phyloP scores from a whole-genome alignment of 2,797 vertebrate species.

The Coendou prehensilis region DNA sequence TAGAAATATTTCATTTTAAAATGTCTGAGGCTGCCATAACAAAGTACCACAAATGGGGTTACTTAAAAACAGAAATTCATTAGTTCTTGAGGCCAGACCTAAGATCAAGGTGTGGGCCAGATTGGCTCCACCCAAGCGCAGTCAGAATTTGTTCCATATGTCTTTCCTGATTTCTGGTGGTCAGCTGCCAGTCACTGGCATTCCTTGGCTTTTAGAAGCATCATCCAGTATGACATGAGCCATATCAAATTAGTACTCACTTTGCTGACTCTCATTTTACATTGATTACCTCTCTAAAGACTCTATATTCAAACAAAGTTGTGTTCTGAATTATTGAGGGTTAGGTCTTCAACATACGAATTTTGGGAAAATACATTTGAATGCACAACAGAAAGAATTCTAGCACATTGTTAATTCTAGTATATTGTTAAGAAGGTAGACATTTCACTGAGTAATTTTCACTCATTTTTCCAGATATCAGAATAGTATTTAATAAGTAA shows the following conservation, averaged over 20 bases:
- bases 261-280: not conserved
- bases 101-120: not conserved
- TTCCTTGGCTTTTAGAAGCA: not conserved
- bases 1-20: constrained; percentile 45
- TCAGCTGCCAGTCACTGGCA: not conserved
- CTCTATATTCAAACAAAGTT: not conserved
- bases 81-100: not conserved
- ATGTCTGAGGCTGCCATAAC: not conserved
- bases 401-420: not conserved
- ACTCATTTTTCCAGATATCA: not conserved
- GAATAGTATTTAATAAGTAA: not conserved
- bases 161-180: not conserved
- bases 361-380: not conserved
- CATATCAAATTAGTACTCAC: not conserved
- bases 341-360: not conserved
- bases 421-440: not conserved
- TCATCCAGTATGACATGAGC: not conserved
- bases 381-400: not conserved
- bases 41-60: not conserved
- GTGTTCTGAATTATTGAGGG: not conserved
- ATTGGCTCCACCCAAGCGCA: not conserved
- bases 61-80: not conserved
- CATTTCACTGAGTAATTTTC: not conserved
- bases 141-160: not conserved
- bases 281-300: not conserved